Evolutionary conservation across 2,797 vertebrate species (phyloP), one percentile per base, ranked within the genome.

Genomic region (Hipposideros larvatus): DNA sequence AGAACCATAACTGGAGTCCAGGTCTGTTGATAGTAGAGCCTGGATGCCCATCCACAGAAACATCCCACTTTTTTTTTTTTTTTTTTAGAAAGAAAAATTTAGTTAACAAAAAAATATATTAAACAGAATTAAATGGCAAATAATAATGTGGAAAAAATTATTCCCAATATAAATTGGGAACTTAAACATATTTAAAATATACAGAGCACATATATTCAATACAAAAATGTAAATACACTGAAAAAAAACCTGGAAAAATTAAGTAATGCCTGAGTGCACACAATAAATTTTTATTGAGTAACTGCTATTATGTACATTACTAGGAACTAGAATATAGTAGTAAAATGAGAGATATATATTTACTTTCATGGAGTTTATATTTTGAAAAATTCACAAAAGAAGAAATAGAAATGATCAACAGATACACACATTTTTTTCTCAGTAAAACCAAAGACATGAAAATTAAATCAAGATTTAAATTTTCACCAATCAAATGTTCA

Each of bases 111-210:
- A 91, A 79, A 88, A 43, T 7, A 71, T 55, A 63, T 41, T 70
- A 71, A 79, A 51, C 48, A 51, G 14, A 28, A 80, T 26, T 63
- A 51, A 95, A 28, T 34, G 26, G 11, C 26, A 95, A 94, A 85
- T 4, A 94, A 90, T 0, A 91, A 66, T 3, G 19, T 70, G 46
- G 22, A 24, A 16, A 73, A 85, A 93, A 75, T 79, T 51, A 85
- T 73, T 65, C 10, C 37, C 31, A 75, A 63, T 22, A 70, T 22
- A 78, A 79, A 5, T 4, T 77, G n/a, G 22, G 13, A 90, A 86
- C 31, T 55, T 94, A 71, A 88, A 83, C 66, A 48, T 78, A 66
- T 21, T 83, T 34, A 78, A 84, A 94, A 91, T 48, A 65, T 16
- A 37, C 3, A 79, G 18, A 66, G 4, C 24, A 79, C 8, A 37